Percentiles rank a stretch among this genome's conserved stretches.
Conservation (phyloP, 2,888 invertebrate species). For the Abrostola triplasia region DNA sequence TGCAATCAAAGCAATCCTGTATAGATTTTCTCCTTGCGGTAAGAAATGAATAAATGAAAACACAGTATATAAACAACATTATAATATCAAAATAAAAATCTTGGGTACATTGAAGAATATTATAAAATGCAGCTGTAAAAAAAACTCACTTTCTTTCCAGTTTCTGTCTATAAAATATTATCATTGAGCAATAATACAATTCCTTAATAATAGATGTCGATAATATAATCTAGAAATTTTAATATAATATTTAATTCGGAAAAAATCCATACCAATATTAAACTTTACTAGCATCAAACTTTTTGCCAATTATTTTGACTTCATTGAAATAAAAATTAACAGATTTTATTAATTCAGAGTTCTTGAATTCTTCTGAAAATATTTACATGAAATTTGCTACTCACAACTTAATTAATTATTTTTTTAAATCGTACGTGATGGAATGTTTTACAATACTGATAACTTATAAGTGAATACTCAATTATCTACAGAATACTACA, state of each 20-base stretch:
- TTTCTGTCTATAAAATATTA: no score
- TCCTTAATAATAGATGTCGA: no score
- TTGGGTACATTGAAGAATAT: constrained; percentile 33
- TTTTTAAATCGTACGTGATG: neutral
- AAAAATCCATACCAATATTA: no score
- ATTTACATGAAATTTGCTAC: neutral
- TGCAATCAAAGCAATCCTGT: neutral
- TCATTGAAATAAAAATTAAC: no score
- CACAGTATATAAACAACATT: constrained; percentile 16
- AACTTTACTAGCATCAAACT: no score
- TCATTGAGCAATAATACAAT: no score
- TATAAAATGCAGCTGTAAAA: constrained; percentile 16
- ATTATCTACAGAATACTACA: neutral
- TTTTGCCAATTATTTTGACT: no score
- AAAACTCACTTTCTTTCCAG: constrained; percentile 11
- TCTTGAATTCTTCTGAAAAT: no score
- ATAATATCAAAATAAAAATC: constrained; percentile 49
- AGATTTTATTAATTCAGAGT: no score
- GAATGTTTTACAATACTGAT: constrained; percentile 3
- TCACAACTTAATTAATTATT: neutral
- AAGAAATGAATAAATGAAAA: neutral
- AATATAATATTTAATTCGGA: no score
- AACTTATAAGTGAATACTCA: neutral
- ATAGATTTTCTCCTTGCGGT: neutral
- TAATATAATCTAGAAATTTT: no score